Evolutionary conservation across 2,797 vertebrate genomes (phyloP).

Genomic region (Lophius americanus): DNA sequence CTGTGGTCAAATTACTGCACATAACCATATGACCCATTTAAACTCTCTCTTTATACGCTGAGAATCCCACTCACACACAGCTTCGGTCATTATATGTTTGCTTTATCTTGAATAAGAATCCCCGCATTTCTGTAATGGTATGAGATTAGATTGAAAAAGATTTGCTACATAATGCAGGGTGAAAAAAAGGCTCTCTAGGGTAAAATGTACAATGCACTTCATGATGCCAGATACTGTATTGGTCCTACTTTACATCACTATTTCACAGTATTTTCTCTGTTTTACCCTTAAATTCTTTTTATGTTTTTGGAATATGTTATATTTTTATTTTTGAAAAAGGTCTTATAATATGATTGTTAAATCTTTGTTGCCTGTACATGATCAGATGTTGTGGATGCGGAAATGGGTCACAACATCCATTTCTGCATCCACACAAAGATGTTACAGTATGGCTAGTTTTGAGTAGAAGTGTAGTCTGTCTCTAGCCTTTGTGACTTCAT

Average conservation of each 20-base stretch:
- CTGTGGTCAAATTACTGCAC: conserved; percentile 19
- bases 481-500: no score
- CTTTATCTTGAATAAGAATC: not conserved
- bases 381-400: conserved; percentile 18
- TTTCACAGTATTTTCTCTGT: not conserved
- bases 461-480: conserved; percentile 21
- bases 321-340: conserved; percentile 36
- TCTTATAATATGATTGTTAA: conserved; percentile 57
- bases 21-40: conserved; percentile 41
- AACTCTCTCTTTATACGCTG: conserved; percentile 55
- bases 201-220: conserved; percentile 33
- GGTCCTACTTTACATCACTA: conserved; percentile 18
- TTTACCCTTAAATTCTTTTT: conserved; percentile 25
- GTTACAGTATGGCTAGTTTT: conserved; percentile 68
- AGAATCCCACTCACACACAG: conserved; percentile 28
- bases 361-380: conserved; percentile 32
- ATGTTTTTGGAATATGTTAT: conserved; percentile 39
- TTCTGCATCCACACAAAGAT: conserved; percentile 14
- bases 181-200: not conserved
- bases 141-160: conserved; percentile 7
- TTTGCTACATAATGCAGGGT: conserved; percentile 3
- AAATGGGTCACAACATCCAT: conserved; percentile 11
- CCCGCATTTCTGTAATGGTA: conserved; percentile 46
- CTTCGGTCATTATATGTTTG: no score
- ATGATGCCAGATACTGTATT: conserved; percentile 42